Percentiles rank a stretch among this genome's conserved stretches.
phyloP scores from a whole-genome alignment of 2,797 vertebrate genomes.

The Malacoctenus gilli region DNA sequence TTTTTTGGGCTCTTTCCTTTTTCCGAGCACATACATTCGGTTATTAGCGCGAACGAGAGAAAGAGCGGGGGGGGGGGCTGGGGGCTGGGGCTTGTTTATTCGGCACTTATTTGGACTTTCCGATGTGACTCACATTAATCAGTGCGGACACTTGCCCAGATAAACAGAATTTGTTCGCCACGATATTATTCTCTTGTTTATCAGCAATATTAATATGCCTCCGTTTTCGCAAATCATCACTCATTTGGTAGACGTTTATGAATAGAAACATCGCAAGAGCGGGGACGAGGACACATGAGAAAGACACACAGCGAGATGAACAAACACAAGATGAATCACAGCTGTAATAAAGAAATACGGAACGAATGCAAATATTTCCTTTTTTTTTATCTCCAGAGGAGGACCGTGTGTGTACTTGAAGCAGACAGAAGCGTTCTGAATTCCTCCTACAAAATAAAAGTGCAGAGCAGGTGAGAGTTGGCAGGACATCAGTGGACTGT shows the following conservation, averaged over 20 bases:
- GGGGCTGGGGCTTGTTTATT: neutral
- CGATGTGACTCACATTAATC: slow-evolving; percentile 1
- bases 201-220: neutral
- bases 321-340: too few species aligned
- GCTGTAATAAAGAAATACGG: too few species aligned
- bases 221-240: neutral
- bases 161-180: neutral
- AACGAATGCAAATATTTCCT: too few species aligned
- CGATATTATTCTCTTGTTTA: too few species aligned
- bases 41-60: neutral
- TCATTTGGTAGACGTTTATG: too few species aligned
- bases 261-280: too few species aligned
- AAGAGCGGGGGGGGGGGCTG: neutral
- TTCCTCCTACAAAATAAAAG: slow-evolving; percentile 20
- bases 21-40: neutral
- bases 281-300: too few species aligned
- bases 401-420: slow-evolving; percentile 8
- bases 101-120: neutral
- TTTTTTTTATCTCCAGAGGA: too few species aligned
- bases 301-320: too few species aligned
- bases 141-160: neutral
- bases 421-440: slow-evolving; percentile 29
- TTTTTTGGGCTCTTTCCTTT: slow-evolving; percentile 57
- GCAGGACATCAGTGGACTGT: slow-evolving; percentile 17
- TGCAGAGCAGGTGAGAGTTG: slow-evolving; percentile 29